Conservation (phyloP, 2,113 vertebrate genomes). For the Gymnogyps californianus region DNA sequence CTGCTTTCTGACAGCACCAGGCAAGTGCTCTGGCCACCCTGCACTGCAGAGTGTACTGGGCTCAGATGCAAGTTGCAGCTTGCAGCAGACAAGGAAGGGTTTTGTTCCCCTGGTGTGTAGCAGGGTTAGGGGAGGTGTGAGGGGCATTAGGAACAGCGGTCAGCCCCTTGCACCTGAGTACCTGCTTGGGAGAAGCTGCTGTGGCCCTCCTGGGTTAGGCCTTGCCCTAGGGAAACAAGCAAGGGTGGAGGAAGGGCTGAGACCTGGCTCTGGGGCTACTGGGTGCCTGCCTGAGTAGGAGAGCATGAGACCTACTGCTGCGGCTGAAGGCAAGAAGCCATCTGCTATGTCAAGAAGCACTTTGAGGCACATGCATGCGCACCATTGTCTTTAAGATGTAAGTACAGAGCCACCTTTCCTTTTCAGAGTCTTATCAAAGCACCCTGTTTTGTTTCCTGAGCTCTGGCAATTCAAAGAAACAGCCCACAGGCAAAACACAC, state of each 20-base stretch:
- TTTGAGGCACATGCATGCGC: neutral
- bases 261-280: neutral
- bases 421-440: neutral
- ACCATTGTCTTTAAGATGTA: neutral
- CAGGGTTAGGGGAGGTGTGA: neutral
- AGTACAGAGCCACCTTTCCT: neutral
- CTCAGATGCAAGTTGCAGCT: fast-evolving
- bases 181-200: neutral
- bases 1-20: neutral
- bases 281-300: neutral
- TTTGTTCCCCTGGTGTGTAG: neutral
- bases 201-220: neutral
- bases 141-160: neutral
- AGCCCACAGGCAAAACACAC: neutral
- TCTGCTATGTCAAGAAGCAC: neutral
- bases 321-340: neutral
- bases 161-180: neutral
- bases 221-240: neutral
- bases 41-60: neutral
- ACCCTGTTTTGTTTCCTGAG: neutral
- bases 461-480: neutral
- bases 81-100: neutral
- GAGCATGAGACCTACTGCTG: too few species aligned
- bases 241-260: neutral
- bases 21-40: too few species aligned